These are phyloP conservation scores for Spea multiplicata DNA, from an alignment of 2,113 vertebrate genomes.

Conservation along the genomic window DNA sequence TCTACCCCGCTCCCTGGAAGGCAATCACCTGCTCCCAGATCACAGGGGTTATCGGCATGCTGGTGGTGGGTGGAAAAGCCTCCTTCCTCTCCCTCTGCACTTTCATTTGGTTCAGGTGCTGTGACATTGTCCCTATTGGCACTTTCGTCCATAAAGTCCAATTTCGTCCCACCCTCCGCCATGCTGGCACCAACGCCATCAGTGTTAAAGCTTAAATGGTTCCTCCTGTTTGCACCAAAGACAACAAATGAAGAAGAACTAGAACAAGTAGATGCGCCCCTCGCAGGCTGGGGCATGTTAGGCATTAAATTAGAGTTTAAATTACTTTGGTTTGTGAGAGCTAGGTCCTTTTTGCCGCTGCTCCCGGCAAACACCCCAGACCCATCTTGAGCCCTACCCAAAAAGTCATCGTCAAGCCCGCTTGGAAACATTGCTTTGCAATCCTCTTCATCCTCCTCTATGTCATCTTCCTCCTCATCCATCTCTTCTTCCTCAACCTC, in stretches of 20 bases:
- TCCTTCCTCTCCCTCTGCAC: constrained; percentile 90
- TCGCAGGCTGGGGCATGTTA: constrained; percentile 92
- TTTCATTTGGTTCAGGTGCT: constrained; percentile 99
- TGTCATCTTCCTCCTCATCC: constrained; percentile 80
- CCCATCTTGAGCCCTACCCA: constrained; percentile 80
- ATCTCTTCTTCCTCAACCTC: constrained; percentile 70
- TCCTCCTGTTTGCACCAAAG: constrained; percentile 88
- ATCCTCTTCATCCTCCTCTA: constrained; percentile 67
- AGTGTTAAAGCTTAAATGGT: constrained; percentile 98
- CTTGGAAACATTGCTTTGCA: constrained; percentile 77
- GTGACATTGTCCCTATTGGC: constrained; percentile 98
- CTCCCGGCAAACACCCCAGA: constrained; percentile 73
- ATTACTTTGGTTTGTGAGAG: constrained; percentile 99
- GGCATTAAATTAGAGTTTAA: constrained; percentile 99
- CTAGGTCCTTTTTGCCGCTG: constrained; percentile 83
- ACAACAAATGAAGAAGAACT: constrained; percentile 91
- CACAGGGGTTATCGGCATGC: constrained; percentile 83
- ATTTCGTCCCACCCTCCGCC: constrained; percentile 88
- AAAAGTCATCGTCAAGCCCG: constrained; percentile 81
- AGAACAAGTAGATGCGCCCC: constrained; percentile 83
- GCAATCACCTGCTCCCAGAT: constrained; percentile 88
- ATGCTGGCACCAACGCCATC: constrained; percentile 82
- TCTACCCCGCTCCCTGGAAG: constrained; percentile 92
- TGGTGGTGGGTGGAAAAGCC: constrained; percentile 76
- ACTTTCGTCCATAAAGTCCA: constrained; percentile 92